A percentile compares a stretch with the other conserved stretches of the same genome.
These are phyloP conservation scores for Tamandua tetradactyla DNA, from an alignment of 2,797 vertebrate species.

Conservation along the genomic window DNA sequence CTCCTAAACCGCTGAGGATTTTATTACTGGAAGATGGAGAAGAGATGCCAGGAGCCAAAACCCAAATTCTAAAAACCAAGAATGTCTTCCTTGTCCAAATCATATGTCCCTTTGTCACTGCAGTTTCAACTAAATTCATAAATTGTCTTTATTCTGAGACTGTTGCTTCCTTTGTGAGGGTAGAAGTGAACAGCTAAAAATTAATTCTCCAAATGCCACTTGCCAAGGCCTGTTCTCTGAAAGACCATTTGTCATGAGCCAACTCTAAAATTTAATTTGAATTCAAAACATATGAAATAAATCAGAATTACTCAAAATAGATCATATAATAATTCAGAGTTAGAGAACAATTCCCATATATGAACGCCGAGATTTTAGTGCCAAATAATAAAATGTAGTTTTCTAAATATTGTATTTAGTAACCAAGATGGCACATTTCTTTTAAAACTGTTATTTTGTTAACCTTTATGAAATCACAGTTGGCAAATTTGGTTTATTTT, in stretches of 20 bases:
- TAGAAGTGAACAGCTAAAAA: neutral
- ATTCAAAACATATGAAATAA: neutral
- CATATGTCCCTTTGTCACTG: neutral
- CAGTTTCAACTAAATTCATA: neutral
- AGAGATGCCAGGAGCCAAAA: neutral
- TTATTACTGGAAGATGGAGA: neutral
- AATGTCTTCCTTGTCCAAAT: neutral
- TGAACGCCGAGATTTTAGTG: neutral
- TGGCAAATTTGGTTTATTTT: neutral
- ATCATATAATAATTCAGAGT: constrained; percentile 8
- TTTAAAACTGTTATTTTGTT: neutral
- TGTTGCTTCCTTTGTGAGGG: neutral
- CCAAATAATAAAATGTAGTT: neutral
- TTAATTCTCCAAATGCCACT: neutral
- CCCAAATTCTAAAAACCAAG: neutral
- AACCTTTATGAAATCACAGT: neutral
- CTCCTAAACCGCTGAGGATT: neutral
- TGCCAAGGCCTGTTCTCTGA: neutral
- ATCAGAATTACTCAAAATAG: neutral
- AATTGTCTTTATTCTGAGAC: neutral
- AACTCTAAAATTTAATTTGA: constrained; percentile 41
- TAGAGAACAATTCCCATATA: neutral
- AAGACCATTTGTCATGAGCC: neutral
- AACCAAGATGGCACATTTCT: neutral
- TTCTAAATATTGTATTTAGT: neutral